Evolutionary conservation across 1,140 invertebrate genomes (phyloP).

Genomic region (Drosophila triauraria): DNA sequence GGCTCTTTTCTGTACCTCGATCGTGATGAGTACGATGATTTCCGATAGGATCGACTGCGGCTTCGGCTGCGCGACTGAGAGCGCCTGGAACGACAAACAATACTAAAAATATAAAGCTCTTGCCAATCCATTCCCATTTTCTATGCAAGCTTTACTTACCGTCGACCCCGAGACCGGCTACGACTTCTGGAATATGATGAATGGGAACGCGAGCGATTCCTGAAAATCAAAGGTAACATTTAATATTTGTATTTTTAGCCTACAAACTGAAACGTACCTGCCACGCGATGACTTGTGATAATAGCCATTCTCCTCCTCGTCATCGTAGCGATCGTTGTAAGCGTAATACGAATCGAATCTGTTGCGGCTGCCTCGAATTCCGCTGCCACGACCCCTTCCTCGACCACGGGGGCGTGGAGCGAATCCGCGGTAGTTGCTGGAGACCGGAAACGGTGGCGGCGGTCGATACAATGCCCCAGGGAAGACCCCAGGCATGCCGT

Average conservation of each 20-base stretch:
- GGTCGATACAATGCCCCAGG: conserved; percentile 71
- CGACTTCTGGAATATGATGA: conserved; percentile 83
- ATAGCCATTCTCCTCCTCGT: conserved; percentile 60
- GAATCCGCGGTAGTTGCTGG: conserved; percentile 74
- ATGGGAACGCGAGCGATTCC: conserved; percentile 82
- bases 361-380: conserved; percentile 48
- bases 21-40: conserved; percentile 73
- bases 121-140: conserved; percentile 6
- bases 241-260: not conserved
- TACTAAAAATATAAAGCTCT: conserved; percentile 51
- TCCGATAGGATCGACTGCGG: conserved; percentile 79
- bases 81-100: conserved; percentile 72
- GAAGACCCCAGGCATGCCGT: conserved; percentile 70
- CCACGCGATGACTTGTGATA: conserved; percentile 63
- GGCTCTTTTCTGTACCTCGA: conserved; percentile 48
- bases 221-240: conserved; percentile 17
- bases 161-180: conserved; percentile 84
- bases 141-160: conserved; percentile 41
- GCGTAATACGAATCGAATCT: conserved; percentile 73
- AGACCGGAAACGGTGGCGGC: conserved; percentile 60
- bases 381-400: conserved; percentile 59
- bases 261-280: conserved; percentile 32
- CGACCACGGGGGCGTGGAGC: conserved; percentile 65
- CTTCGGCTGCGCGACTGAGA: conserved; percentile 67
- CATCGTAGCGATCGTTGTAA: conserved; percentile 61